Percentiles rank a stretch among this genome's conserved stretches.
These are phyloP conservation scores for Nasonia giraulti DNA, from an alignment of 1,140 invertebrate genomes.

Conservation along the genomic window DNA sequence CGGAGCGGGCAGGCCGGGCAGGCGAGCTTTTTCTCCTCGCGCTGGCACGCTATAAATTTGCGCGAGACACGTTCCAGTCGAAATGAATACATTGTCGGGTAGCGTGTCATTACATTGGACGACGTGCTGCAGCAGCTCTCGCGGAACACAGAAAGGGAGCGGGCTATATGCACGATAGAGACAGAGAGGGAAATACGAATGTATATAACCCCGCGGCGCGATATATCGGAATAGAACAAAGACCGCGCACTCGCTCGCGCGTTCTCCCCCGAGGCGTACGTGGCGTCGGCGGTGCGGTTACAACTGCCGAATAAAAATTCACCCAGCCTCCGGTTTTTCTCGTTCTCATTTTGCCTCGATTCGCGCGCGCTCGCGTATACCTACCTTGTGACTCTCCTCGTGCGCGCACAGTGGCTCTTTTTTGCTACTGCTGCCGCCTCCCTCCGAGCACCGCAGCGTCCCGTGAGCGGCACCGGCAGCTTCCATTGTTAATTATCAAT, in stretches of 20 bases:
- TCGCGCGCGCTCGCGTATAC: conserved; percentile 58
- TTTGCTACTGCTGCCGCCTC: neutral
- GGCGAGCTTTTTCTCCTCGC: neutral
- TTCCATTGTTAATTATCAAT: conserved; percentile 74
- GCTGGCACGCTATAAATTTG: conserved; percentile 43
- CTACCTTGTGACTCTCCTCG: conserved; percentile 32
- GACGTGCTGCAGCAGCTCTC: neutral
- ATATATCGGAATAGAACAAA: conserved; percentile 66
- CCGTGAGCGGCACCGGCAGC: conserved; percentile 50
- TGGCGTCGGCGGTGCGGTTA: conserved; percentile 56
- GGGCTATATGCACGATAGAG: conserved; percentile 25
- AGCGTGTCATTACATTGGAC: conserved; percentile 42
- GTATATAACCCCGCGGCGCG: conserved; percentile 42
- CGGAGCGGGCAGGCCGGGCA: neutral
- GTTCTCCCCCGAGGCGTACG: conserved; percentile 50
- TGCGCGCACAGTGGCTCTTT: neutral
- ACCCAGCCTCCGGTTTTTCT: conserved; percentile 26
- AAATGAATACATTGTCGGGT: conserved; percentile 50
- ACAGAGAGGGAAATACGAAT: conserved; percentile 41
- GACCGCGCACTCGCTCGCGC: conserved; percentile 56
- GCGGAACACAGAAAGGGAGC: neutral
- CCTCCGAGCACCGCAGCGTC: neutral
- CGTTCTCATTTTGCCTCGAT: conserved; percentile 14
- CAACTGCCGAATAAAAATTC: conserved; percentile 70
- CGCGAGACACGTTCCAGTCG: conserved; percentile 41